phyloP scores from a whole-genome alignment of 2,888 invertebrate species.

The Eurytoma californica region DNA sequence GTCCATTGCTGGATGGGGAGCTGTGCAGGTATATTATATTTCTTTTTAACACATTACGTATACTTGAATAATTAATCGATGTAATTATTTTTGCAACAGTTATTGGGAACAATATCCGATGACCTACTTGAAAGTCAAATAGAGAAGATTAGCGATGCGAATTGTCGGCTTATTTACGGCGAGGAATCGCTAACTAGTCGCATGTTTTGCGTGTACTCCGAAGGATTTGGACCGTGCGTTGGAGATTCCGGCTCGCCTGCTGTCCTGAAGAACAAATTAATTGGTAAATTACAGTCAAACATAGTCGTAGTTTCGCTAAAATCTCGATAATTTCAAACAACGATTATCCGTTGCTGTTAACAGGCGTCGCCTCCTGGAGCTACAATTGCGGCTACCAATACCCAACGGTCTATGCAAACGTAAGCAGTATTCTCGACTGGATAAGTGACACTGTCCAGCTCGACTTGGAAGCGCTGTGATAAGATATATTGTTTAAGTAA shows the following conservation, averaged over 20 bases:
- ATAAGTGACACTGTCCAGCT: conserved; percentile 54
- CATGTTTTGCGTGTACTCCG: conserved; percentile 62
- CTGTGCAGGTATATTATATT: conserved; percentile 50
- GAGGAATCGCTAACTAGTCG: conserved; percentile 58
- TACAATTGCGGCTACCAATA: conserved; percentile 61
- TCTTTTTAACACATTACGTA: not conserved
- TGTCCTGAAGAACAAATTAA: conserved; percentile 55
- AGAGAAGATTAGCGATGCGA: conserved; percentile 58
- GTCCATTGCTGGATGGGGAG: conserved; percentile 65
- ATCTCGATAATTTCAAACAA: not conserved
- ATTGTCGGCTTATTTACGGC: conserved; percentile 58
- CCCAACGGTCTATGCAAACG: conserved; percentile 63
- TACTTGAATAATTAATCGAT: not conserved
- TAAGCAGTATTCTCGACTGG: conserved; percentile 63
- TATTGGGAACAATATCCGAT: conserved; percentile 60
- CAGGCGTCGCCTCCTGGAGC: conserved; percentile 66
- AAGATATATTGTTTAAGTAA: too few relatives aligned
- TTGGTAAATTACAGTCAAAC: conserved; percentile 57
- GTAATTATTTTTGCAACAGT: conserved; percentile 52
- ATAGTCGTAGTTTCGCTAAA: not conserved
- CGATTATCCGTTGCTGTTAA: not conserved
- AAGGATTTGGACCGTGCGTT: conserved; percentile 61
- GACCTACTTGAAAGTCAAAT: conserved; percentile 55
- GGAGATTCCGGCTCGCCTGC: conserved; percentile 66
- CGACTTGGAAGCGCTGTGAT: too few relatives aligned